These are phyloP conservation scores for Cephus sareptanus DNA, from an alignment of 2,888 invertebrate species.

Conservation along the genomic window DNA sequence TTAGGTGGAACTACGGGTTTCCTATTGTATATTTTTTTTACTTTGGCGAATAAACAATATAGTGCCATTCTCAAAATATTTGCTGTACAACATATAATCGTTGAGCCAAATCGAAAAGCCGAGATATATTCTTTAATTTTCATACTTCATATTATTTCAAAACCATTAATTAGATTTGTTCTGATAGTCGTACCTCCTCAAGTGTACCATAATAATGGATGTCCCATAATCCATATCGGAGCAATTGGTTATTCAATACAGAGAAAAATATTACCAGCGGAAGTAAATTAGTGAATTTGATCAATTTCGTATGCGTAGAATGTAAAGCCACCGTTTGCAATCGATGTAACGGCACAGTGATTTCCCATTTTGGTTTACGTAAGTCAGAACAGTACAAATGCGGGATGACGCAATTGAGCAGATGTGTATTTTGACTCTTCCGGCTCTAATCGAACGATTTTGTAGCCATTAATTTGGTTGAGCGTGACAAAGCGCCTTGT, in stretches of 20 bases:
- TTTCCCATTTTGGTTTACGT: background rate
- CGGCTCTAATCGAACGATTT: background rate
- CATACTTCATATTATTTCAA: too few species aligned
- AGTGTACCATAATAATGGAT: background rate
- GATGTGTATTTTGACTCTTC: background rate
- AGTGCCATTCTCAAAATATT: too few species aligned
- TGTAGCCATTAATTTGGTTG: background rate
- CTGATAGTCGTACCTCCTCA: too few species aligned
- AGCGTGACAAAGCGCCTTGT: background rate
- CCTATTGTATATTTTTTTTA: too few species aligned
- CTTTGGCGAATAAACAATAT: too few species aligned
- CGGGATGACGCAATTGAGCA: background rate
- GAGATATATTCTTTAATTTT: too few species aligned
- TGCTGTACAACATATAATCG: too few species aligned
- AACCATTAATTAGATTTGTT: too few species aligned
- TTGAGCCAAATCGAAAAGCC: too few species aligned
- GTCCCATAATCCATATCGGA: background rate
- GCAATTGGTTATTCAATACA: too few species aligned
- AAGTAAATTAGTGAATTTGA: background rate
- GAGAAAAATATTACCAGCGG: background rate
- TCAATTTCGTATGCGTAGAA: background rate
- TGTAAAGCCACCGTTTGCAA: background rate
- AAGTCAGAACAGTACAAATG: background rate
- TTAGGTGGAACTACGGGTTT: background rate
- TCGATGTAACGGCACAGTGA: background rate